phyloP scores from a whole-genome alignment of 2,113 vertebrate species.

The Syrmaticus mikado region DNA sequence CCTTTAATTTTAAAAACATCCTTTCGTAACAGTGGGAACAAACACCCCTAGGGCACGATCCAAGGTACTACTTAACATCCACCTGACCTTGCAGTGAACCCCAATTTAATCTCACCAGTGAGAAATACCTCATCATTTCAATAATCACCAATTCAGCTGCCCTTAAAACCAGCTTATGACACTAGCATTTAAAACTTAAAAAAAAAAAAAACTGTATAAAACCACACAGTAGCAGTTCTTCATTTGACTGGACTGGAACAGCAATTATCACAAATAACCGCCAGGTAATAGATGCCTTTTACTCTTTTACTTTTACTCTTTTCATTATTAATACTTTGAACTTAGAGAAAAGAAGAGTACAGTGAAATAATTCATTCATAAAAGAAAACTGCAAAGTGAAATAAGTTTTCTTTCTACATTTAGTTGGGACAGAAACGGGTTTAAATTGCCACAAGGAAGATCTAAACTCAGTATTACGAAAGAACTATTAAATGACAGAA shows the following conservation, averaged over 20 bases:
- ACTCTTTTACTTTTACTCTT: background rate
- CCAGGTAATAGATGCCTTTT: background rate
- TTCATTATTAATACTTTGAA: background rate
- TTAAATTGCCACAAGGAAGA: background rate
- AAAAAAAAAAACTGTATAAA: background rate
- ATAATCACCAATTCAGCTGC: background rate
- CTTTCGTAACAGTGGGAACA: background rate
- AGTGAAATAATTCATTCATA: background rate
- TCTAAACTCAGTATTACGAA: background rate
- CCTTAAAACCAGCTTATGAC: slow-evolving; percentile 7
- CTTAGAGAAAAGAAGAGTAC: background rate
- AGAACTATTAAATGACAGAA: background rate
- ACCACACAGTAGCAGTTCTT: background rate
- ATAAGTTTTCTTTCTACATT: background rate
- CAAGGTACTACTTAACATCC: background rate
- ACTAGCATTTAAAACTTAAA: background rate
- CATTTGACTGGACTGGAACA: background rate
- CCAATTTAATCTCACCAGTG: background rate
- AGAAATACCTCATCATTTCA: background rate
- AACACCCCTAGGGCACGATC: fast-evolving
- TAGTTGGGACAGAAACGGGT: background rate
- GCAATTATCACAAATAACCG: background rate
- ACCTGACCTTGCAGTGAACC: background rate
- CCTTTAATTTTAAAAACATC: background rate
- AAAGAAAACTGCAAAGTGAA: background rate